These are phyloP conservation scores for Ramphastos sulfuratus DNA, from an alignment of 2,113 vertebrate species.

Conservation along the genomic window DNA sequence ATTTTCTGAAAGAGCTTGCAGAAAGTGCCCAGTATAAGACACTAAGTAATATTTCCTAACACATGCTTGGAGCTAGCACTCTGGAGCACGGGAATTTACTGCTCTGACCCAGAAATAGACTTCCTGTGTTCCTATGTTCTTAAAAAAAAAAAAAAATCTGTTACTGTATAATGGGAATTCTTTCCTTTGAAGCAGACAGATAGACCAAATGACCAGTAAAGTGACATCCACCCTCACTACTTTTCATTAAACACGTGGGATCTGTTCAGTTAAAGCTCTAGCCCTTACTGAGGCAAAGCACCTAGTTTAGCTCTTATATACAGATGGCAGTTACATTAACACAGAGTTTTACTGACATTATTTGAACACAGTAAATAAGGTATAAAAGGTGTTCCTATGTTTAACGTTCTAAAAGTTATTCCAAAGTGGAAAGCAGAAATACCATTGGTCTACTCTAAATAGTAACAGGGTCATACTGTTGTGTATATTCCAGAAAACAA, in stretches of 20 bases:
- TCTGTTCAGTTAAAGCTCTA: background rate
- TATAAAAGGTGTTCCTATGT: background rate
- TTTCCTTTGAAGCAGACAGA: background rate
- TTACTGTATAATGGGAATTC: background rate
- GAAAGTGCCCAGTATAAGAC: background rate
- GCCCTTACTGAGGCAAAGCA: background rate
- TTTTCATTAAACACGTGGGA: background rate
- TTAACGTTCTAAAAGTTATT: conserved; percentile 9
- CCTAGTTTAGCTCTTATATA: background rate
- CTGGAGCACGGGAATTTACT: background rate
- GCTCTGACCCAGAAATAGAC: background rate
- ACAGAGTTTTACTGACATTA: background rate
- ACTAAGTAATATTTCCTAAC: background rate
- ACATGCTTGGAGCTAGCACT: background rate
- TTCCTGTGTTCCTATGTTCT: background rate
- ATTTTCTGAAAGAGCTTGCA: background rate
- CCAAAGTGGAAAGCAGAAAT: conserved; percentile 11
- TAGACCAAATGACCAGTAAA: background rate
- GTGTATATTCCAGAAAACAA: conserved; percentile 25
- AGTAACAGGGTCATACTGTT: background rate
- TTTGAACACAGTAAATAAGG: background rate
- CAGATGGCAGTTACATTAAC: background rate
- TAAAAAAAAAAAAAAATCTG: background rate
- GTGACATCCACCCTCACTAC: background rate
- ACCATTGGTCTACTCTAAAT: background rate